Conservation (phyloP, 2,113 vertebrate genomes). For the Bubo scandiacus region DNA sequence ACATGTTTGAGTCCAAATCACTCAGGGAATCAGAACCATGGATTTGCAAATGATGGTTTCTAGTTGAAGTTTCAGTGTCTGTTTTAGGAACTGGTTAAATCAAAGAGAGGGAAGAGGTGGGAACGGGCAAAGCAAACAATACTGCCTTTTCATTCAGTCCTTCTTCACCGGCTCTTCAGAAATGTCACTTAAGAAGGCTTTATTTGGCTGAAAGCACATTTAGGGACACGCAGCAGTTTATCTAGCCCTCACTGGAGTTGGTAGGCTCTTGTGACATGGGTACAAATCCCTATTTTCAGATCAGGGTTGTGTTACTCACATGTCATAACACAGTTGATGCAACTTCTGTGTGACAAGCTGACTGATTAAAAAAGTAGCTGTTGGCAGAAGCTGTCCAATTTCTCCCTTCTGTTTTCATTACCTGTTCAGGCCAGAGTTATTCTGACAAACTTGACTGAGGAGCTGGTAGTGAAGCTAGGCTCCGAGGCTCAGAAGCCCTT, state of each 20-base stretch:
- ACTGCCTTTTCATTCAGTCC: background rate
- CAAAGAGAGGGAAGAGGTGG: background rate
- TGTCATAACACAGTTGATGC: fast-evolving
- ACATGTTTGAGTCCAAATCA: fast-evolving
- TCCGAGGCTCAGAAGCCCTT: background rate
- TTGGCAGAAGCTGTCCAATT: background rate
- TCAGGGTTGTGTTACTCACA: background rate
- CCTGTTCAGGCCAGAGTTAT: background rate
- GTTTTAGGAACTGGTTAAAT: background rate
- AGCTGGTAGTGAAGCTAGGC: background rate
- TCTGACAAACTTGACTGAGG: background rate
- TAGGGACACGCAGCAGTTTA: no score
- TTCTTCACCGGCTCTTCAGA: no score
- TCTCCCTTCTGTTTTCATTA: background rate
- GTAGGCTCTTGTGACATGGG: fast-evolving
- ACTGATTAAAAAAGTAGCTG: background rate
- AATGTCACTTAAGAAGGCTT: background rate
- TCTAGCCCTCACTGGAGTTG: fast-evolving
- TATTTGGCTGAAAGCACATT: background rate
- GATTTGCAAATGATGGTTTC: fast-evolving
- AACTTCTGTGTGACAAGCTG: background rate
- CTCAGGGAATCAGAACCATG: fast-evolving
- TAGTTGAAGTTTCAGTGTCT: background rate
- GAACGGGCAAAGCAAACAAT: background rate
- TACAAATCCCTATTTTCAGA: fast-evolving